These are phyloP conservation scores for Nemoura dubitans DNA, from an alignment of 2,888 invertebrate species.

Conservation along the genomic window DNA sequence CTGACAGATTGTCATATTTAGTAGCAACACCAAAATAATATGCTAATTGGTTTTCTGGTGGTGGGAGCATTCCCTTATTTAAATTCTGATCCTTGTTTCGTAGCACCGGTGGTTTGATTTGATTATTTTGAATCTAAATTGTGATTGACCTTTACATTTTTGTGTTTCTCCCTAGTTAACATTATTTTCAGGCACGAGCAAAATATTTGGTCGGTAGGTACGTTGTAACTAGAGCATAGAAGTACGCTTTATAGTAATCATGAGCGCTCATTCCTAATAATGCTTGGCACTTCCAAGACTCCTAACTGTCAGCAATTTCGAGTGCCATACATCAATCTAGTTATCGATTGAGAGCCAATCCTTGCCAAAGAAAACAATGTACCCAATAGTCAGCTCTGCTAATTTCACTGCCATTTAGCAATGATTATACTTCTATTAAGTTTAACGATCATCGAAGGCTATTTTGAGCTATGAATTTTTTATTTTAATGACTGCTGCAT, in stretches of 20 bases:
- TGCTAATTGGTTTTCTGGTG: background rate
- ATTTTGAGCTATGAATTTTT: background rate
- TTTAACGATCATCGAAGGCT: background rate
- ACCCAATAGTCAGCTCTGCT: too few species aligned
- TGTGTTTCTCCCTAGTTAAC: background rate
- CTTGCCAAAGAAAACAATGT: background rate
- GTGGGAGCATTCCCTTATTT: background rate
- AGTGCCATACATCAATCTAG: background rate
- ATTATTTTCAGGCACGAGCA: constrained; percentile 8
- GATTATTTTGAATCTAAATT: background rate
- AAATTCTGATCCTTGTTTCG: background rate
- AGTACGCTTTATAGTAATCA: background rate
- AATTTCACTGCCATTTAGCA: background rate
- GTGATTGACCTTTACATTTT: background rate
- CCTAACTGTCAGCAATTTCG: background rate
- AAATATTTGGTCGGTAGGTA: background rate
- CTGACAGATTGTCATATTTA: background rate
- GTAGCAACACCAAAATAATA: background rate
- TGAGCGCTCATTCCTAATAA: background rate
- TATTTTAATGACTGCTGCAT: background rate
- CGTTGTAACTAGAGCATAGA: background rate
- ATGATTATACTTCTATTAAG: background rate
- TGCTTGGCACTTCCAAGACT: background rate
- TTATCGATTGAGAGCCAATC: background rate
- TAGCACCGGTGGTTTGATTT: background rate